Evolutionary conservation across 2,797 vertebrate genomes (phyloP).

Genomic region (Tachyglossus aculeatus): DNA sequence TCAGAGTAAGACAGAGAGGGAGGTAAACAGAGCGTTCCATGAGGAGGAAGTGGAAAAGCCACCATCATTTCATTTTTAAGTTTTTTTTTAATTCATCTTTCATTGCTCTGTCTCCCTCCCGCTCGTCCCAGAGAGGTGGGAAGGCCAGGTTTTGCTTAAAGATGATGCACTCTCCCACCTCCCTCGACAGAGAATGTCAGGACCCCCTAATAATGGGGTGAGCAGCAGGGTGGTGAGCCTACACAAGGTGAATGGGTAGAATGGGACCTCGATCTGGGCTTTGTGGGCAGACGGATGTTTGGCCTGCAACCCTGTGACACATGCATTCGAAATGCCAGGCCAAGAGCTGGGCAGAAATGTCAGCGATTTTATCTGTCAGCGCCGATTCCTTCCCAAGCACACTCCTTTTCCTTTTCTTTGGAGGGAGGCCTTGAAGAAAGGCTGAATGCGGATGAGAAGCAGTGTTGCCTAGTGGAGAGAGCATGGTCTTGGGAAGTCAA

Average conservation of each 20-base stretch:
- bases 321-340: slow-evolving; percentile 44
- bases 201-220: slow-evolving; percentile 17
- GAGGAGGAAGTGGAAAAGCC: too few species aligned
- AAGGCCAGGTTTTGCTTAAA: too few species aligned
- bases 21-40: too few species aligned
- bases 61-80: too few species aligned
- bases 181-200: neutral
- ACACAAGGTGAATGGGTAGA: too few species aligned
- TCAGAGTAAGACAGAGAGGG: too few species aligned
- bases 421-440: slow-evolving; percentile 3
- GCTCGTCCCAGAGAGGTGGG: too few species aligned
- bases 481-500: too few species aligned
- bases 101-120: too few species aligned
- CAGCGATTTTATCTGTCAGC: neutral
- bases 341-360: slow-evolving; percentile 14
- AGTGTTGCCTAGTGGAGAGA: too few species aligned
- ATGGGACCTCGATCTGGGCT: slow-evolving; percentile 25
- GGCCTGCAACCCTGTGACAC: neutral
- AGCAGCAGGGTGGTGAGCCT: neutral
- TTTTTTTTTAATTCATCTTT: too few species aligned
- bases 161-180: neutral
- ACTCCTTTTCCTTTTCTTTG: neutral
- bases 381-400: neutral
- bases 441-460: too few species aligned
- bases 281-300: neutral